Percentiles rank a stretch among this genome's conserved stretches.
These are phyloP conservation scores for Hypolimnas misippus DNA, from an alignment of 2,888 invertebrate genomes.

Conservation along the genomic window DNA sequence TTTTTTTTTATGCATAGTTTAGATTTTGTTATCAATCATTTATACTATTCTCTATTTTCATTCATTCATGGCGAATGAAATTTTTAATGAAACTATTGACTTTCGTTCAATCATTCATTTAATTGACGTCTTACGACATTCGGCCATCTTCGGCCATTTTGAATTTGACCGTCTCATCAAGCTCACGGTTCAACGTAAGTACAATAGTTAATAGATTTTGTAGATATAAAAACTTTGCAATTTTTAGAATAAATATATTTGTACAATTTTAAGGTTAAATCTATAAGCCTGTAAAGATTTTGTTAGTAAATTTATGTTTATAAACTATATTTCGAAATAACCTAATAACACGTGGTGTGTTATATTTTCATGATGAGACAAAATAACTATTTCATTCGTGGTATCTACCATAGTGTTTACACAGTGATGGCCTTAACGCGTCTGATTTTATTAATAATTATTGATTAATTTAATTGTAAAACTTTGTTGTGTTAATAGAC, in stretches of 20 bases:
- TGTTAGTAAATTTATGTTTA: background rate
- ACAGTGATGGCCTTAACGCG: constrained; percentile 77
- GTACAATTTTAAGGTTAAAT: no score
- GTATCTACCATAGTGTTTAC: constrained; percentile 79
- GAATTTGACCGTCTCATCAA: constrained; percentile 70
- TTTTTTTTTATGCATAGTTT: no score
- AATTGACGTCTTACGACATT: background rate
- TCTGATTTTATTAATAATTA: no score
- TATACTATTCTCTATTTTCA: no score
- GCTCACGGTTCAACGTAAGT: constrained; percentile 80
- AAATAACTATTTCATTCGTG: constrained; percentile 77
- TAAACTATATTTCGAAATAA: constrained; percentile 33
- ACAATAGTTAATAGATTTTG: background rate
- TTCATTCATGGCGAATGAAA: constrained; percentile 19
- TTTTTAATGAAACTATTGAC: no score
- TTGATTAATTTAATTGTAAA: no score
- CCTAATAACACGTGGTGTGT: constrained; percentile 62
- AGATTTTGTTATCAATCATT: no score
- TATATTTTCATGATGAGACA: constrained; percentile 67
- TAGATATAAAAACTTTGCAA: background rate
- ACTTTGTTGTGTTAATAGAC: no score
- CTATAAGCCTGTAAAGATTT: no score
- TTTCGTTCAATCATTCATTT: no score
- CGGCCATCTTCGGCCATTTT: constrained; percentile 68
- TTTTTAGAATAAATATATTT: no score